Evolutionary conservation across 2,888 invertebrate species (phyloP), one percentile per base, ranked within the genome.

Genomic region (Hydrotaea diabolus): DNA sequence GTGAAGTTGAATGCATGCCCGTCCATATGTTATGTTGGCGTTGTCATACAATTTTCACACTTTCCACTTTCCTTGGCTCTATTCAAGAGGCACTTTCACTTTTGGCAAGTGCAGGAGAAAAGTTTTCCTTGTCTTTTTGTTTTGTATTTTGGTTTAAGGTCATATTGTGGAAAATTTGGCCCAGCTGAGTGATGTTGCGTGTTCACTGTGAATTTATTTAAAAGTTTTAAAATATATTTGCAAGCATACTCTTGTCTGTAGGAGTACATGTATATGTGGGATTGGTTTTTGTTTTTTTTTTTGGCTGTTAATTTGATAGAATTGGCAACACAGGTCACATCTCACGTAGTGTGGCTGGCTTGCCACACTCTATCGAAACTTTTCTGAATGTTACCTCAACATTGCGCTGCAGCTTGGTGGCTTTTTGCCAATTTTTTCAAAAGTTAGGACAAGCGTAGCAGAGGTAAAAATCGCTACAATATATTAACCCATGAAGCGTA

Each of bases 41-140:
- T 64, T 64, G 64, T 64, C 36, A 64, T 11, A 64, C 36, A n/a
- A 64, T 17, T 23, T 59, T 26, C 64, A 64, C 55, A 64, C 36
- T n/a, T 23, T 31, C 7, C 31, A 64, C 64, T 36, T 64, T 64
- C 64, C 7, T 17, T 64, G 36, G 17, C n/a, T 36, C 17, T n/a
- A 17, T 2, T 4, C 31, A 11, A 17, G 17, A 36, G 36, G n/a
- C 64, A 64, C 64, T 64, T 64, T 64, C 64, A 36, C 64, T 64
- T 64, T 59, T 64, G 64, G 36, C 64, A 64, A 55, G 36, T 64
- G 17, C n/a, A 8, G 36, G n/a, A 5, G 64, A 17, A 64, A 64
- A 64, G 31, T 64, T 64, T 26, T 59, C 9, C 39, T 5, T 36
- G 3, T 36, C 36, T 36, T 36, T 36, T 36, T 36, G 1, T 39